phyloP scores from a whole-genome alignment of 2,113 vertebrate genomes.

The Xiphophorus maculatus region DNA sequence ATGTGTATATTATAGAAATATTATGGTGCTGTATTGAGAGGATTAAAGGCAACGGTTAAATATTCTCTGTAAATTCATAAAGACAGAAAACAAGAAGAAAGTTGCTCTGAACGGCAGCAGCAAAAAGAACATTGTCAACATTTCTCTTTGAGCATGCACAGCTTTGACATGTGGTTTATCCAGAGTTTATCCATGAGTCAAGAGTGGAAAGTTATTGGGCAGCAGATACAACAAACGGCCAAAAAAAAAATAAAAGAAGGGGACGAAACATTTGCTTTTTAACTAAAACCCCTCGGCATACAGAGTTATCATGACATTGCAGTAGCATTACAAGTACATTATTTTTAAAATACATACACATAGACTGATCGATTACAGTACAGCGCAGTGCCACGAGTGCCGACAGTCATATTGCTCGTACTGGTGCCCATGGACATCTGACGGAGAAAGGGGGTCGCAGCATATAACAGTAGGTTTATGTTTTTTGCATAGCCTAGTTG shows the following conservation, averaged over 20 bases:
- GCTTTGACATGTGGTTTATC: constrained; percentile 15
- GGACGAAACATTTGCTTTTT: constrained; percentile 35
- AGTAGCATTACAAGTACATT: constrained; percentile 44
- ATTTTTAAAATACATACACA: constrained; percentile 50
- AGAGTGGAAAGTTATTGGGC: constrained; percentile 34
- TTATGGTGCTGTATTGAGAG: constrained; percentile 21
- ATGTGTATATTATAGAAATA: constrained; percentile 52
- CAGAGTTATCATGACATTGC: constrained; percentile 38
- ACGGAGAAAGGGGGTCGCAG: constrained; percentile 64
- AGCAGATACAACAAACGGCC: constrained; percentile 10
- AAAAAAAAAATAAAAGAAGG: constrained; percentile 2
- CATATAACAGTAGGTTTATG: constrained; percentile 69
- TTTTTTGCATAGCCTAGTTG: constrained; percentile 81
- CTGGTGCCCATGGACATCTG: constrained; percentile 46
- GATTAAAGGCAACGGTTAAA: constrained; percentile 62
- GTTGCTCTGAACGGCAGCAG: constrained; percentile 13
- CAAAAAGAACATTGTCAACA: constrained; percentile 33
- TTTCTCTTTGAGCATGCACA: constrained; percentile 26
- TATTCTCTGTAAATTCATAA: constrained; percentile 41
- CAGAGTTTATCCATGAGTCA: constrained; percentile 5
- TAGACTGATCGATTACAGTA: constrained; percentile 69
- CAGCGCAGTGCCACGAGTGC: constrained; percentile 67
- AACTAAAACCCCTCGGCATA: constrained; percentile 28
- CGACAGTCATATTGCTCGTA: constrained; percentile 77
- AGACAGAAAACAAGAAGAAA: constrained; percentile 16